A percentile compares a stretch with the other conserved stretches of the same genome.
These are phyloP conservation scores for Corapipo altera DNA, from an alignment of 2,113 vertebrate species.

Conservation along the genomic window DNA sequence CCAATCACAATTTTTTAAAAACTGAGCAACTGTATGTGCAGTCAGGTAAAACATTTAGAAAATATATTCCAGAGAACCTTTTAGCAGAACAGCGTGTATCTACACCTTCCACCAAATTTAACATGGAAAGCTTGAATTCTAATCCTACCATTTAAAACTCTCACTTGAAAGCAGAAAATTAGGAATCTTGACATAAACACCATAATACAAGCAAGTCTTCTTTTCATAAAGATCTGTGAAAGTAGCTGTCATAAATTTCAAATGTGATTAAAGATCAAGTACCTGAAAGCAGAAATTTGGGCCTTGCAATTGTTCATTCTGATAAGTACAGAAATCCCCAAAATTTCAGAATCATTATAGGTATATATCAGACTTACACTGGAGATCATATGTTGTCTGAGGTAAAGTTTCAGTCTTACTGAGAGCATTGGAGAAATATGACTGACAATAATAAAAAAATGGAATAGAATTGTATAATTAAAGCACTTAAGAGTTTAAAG, in stretches of 20 bases:
- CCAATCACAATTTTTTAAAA: background rate
- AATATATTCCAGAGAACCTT: background rate
- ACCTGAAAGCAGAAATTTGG: background rate
- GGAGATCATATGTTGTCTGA: background rate
- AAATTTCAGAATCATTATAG: background rate
- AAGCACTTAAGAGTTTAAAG: background rate
- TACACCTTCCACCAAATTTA: background rate
- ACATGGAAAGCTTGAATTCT: background rate
- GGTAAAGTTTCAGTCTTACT: background rate
- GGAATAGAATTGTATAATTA: background rate
- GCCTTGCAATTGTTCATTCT: background rate
- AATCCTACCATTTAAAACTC: background rate
- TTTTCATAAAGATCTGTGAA: background rate
- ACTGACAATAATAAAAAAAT: background rate
- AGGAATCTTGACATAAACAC: background rate
- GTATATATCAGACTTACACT: background rate
- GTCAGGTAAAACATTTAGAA: background rate
- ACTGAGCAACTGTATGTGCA: background rate
- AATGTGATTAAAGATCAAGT: background rate
- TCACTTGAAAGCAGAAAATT: background rate
- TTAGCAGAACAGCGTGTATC: background rate
- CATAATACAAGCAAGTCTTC: background rate
- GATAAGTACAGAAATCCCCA: background rate
- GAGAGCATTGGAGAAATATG: background rate
- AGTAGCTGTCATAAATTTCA: background rate